Percentiles rank a stretch among this genome's conserved stretches.
phyloP scores from a whole-genome alignment of 1,140 invertebrate genomes.

The Nasonia giraulti region DNA sequence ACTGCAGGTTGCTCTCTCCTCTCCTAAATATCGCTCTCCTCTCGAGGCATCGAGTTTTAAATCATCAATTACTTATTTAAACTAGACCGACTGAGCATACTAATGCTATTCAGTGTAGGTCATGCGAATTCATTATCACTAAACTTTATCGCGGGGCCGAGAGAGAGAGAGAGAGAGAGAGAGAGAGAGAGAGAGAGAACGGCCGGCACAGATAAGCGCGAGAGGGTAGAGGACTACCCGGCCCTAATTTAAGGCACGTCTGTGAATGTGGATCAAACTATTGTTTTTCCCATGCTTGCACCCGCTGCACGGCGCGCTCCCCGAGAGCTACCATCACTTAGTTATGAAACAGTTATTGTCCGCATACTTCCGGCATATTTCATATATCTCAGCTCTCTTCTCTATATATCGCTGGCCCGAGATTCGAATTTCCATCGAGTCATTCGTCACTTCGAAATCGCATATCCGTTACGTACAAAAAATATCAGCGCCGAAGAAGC shows the following conservation, averaged over 20 bases:
- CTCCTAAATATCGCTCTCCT: not conserved
- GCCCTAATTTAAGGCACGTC: conserved; percentile 41
- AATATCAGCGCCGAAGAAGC: too few relatives aligned
- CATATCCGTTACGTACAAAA: too few relatives aligned
- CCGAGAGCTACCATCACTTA: not conserved
- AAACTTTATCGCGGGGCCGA: conserved; percentile 37
- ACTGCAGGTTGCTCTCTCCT: not conserved
- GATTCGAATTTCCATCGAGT: too few relatives aligned
- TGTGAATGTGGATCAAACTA: conserved; percentile 33
- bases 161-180: too few relatives aligned
- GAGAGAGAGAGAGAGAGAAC: too few relatives aligned
- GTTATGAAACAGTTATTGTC: not conserved
- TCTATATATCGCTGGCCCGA: too few relatives aligned
- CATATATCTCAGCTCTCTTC: not conserved
- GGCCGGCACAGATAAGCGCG: conserved; percentile 29
- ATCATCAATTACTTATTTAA: conserved; percentile 47
- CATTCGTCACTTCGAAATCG: too few relatives aligned
- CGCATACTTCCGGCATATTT: not conserved
- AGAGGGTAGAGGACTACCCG: not conserved
- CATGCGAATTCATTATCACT: conserved; percentile 49
- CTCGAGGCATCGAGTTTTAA: conserved; percentile 20
- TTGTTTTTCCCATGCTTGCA: conserved; percentile 16
- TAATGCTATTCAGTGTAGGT: conserved; percentile 44
- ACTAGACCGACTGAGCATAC: conserved; percentile 26
- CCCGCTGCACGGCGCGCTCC: not conserved